Base-by-base conservation (phyloP, 2,113 vertebrate species). In the Larimichthys crocea region DNA sequence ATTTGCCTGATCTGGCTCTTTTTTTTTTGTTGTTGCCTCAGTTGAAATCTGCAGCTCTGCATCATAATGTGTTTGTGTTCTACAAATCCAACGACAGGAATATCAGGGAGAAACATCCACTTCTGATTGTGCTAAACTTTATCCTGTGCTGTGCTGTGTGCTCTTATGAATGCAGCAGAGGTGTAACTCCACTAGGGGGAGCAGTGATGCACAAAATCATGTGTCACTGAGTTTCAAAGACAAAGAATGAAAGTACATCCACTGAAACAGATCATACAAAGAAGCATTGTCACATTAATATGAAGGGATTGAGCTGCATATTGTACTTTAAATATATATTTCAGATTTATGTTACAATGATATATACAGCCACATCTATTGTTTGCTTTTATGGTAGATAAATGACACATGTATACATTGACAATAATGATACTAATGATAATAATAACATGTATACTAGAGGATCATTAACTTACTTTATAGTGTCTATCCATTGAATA, bases 131-230 rank as follows among this genome's bases (percentile, higher is more conserved):
- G 52, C 2, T 35, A 2, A 68, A 42, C 56, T 42, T 19, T 2
- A 53, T 66, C 2, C 31, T 49, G 15, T 46, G 57, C 16, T 22
- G 48, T 44, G 14, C 40, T 62, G 40, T 49, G 42, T 26, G 68
- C 26, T 60, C 31, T 26, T 83, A 3, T 63, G 31, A 9, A 35
- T 79, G 86, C 81, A 89, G 76, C 74, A 20, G 15, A 31, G 4
- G 2, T 3, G 3, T 5, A 1, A 0, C 12, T 44, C 82, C 92
- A 88, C 77, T 50, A 74, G 91, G 75, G 85, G 82, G 92, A 61
- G 91, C 55, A 85, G 52, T 48, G 57, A 20, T 24, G 77, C 88
- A 91, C 16, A 66, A 72, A 89, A 86, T 86, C 19, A 8, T 20
- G 31, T 3, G 35, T 15, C 15, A 31, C 3, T 48, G 4, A 62